Evolutionary conservation across 2,113 vertebrate species (phyloP).

Genomic region (Deroptyus accipitrinus): DNA sequence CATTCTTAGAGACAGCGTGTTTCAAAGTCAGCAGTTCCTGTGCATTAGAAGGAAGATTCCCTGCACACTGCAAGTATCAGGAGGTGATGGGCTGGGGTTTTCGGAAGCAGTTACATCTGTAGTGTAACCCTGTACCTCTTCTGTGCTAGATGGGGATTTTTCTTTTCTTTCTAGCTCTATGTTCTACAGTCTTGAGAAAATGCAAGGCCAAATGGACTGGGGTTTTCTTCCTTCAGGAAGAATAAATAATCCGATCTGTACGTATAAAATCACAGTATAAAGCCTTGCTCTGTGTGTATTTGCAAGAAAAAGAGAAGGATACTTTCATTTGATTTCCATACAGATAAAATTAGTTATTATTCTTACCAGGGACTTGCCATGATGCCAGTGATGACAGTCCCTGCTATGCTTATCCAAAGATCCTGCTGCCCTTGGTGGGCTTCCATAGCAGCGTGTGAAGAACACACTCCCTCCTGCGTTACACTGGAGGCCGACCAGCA

Average conservation of each 20-base stretch:
- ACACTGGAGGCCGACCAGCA: fast-evolving
- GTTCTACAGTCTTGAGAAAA: background rate
- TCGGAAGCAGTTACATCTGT: background rate
- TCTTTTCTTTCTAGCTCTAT: background rate
- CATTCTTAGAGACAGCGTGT: background rate
- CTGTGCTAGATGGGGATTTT: background rate
- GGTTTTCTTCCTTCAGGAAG: slow-evolving; percentile 10
- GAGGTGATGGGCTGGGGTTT: background rate
- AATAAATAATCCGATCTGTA: background rate
- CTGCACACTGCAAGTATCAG: background rate
- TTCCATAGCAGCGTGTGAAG: background rate
- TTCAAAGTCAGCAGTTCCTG: background rate
- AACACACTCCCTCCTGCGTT: fast-evolving
- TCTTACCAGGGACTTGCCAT: background rate
- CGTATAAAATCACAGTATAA: background rate
- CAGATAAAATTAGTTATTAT: background rate
- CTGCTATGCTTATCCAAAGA: background rate
- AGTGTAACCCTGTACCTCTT: background rate
- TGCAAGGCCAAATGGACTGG: background rate
- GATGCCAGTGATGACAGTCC: background rate
- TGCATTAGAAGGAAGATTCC: background rate
- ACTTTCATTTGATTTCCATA: background rate
- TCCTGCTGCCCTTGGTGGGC: fast-evolving
- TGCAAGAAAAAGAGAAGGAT: background rate
- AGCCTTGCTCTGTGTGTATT: background rate